Conservation (phyloP, 2,888 invertebrate genomes). For the Diarsia dahlii region DNA sequence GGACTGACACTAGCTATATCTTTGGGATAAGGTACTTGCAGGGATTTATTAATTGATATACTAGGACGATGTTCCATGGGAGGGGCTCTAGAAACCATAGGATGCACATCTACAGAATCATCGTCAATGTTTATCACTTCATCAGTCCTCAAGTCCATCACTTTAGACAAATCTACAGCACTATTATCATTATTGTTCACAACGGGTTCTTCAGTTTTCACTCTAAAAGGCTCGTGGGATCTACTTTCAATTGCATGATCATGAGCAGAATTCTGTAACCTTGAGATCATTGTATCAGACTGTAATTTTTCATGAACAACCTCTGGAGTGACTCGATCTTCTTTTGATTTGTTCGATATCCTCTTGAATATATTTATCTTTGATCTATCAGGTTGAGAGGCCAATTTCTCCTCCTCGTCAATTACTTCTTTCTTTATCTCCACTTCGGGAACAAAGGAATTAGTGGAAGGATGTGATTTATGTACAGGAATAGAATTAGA, state of each 20-base stretch:
- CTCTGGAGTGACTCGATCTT: conserved; percentile 89
- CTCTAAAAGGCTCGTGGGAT: conserved; percentile 77
- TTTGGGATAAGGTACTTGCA: conserved; percentile 88
- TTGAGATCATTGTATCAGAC: conserved; percentile 86
- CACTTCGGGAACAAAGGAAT: conserved; percentile 80
- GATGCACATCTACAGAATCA: conserved; percentile 84
- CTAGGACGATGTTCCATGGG: conserved; percentile 77
- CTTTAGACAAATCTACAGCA: conserved; percentile 88
- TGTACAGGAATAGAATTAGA: conserved; percentile 82
- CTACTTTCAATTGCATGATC: conserved; percentile 77
- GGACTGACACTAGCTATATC: conserved; percentile 89
- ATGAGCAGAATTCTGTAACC: conserved; percentile 83
- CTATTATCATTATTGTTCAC: conserved; percentile 89
- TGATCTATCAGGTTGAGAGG: conserved; percentile 95
- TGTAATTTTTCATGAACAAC: conserved; percentile 84
- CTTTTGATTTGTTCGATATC: conserved; percentile 94
- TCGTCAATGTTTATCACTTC: conserved; percentile 89
- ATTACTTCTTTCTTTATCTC: conserved; percentile 89
- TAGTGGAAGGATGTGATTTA: conserved; percentile 76
- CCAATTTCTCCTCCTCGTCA: conserved; percentile 91
- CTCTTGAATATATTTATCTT: conserved; percentile 97
- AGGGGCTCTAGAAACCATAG: conserved; percentile 73
- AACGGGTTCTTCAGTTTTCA: conserved; percentile 83
- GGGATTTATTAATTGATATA: conserved; percentile 86
- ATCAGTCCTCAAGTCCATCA: conserved; percentile 88